Conservation (phyloP, 2,888 invertebrate genomes). For the Epinotia demarniana region DNA sequence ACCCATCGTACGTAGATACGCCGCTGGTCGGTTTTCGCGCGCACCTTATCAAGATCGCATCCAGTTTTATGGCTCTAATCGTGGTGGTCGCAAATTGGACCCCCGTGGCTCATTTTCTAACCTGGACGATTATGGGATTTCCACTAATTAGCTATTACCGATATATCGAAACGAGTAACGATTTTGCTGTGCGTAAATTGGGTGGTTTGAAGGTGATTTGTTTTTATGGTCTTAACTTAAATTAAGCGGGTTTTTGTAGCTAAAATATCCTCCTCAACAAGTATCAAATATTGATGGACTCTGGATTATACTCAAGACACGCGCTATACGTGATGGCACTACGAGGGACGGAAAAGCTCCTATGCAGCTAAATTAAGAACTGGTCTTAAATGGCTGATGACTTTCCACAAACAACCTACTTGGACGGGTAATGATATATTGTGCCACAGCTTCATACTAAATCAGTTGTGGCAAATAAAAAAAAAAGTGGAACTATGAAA, state of each 20-base stretch:
- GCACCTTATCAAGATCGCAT: conserved; percentile 80
- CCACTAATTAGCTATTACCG: conserved; percentile 82
- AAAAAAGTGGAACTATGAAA: no score
- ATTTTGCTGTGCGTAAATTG: conserved; percentile 55
- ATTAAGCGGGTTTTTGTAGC: neutral
- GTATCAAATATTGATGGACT: no score
- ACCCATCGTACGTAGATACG: conserved; percentile 26
- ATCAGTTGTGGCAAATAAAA: no score
- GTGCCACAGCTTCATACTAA: no score
- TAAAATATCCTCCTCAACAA: neutral
- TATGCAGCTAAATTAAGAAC: no score
- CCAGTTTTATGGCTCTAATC: conserved; percentile 83
- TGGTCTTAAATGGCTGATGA: no score
- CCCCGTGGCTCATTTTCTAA: conserved; percentile 80
- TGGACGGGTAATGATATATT: no score
- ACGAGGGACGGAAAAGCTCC: no score
- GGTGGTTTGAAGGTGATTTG: conserved; percentile 21
- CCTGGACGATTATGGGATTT: conserved; percentile 83
- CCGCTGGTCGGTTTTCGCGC: conserved; percentile 56
- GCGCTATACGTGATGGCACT: no score
- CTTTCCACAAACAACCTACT: no score
- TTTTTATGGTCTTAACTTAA: conserved; percentile 10
- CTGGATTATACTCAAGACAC: no score
- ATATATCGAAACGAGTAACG: conserved; percentile 69
- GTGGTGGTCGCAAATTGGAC: conserved; percentile 78